Evolutionary conservation across 2,888 invertebrate genomes (phyloP), one percentile per base, ranked within the genome.

Genomic region (Rutpela maculata): DNA sequence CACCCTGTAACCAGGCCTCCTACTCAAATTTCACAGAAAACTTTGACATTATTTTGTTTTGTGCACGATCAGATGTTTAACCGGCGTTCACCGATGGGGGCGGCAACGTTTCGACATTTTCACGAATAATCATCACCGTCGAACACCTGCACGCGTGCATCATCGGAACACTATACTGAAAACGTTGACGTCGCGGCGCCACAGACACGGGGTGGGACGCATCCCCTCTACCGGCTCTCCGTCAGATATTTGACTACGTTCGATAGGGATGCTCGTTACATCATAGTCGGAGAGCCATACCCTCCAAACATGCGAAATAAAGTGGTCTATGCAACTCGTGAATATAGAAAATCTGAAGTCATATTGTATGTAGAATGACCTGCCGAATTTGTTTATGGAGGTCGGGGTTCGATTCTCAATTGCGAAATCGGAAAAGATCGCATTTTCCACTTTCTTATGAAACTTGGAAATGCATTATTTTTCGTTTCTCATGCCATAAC

Each of bases 131-230:
- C 69, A 62, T 75, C 67, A 60, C 60, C 60, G 60, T 43, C 76
- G 73, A 60, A 26, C 67, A 75, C 77, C 78, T 81, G 80, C 82
- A 79, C 85, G 78, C 83, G 81, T 83, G 80, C 81, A 84, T 82
- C 78, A 79, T 82, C 79, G 83, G 83, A 74, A 82, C 75, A 78
- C 78, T 80, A 79, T 77, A 84, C 83, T 84, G 82, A 78, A 77
- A 80, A 78, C 84, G 81, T 82, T 82, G 86, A 83, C 86, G 85
- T 81, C 82, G 83, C 78, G 84, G 82, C 85, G 85, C 83, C 84
- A 74, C 74, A 76, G 76, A 80, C 63, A 66, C 77, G 81, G 78
- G 83, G 83, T 82, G 84, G 83, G 80, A 80, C 81, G 77, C 78
- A 80, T 70, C 70, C 74, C 82, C 82, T 76, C 82, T 69, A 80